Evolutionary conservation across 2,888 invertebrate species (phyloP).

Genomic region (Apotomis betuletana): DNA sequence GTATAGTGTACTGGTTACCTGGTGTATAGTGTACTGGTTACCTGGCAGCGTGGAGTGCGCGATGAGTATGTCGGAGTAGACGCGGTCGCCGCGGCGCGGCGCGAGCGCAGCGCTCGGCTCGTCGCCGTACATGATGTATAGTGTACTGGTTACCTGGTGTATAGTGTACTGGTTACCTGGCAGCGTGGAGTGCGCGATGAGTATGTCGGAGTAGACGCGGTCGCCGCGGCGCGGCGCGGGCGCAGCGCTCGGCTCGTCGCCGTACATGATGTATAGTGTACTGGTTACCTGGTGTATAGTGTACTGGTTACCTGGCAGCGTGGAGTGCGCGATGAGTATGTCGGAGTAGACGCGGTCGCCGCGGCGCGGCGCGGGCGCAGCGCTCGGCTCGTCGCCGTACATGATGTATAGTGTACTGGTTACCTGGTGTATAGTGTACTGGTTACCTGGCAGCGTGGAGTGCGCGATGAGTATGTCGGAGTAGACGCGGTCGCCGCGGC

Average conservation of each 20-base stretch:
- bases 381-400: too few species aligned
- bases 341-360: slow-evolving; percentile 76
- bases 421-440: too few species aligned
- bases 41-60: slow-evolving; percentile 86
- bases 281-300: too few species aligned
- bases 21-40: slow-evolving; percentile 44
- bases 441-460: slow-evolving; percentile 84
- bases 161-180: slow-evolving; percentile 65
- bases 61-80: slow-evolving; percentile 85
- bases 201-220: slow-evolving; percentile 82
- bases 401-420: slow-evolving; percentile 15
- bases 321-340: slow-evolving; percentile 86
- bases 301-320: slow-evolving; percentile 76
- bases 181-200: slow-evolving; percentile 86
- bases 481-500: slow-evolving; percentile 59
- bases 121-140: slow-evolving; percentile 9
- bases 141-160: neutral
- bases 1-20: too few species aligned
- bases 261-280: neutral
- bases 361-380: slow-evolving; percentile 44
- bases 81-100: slow-evolving; percentile 51
- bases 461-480: slow-evolving; percentile 86
- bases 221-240: slow-evolving; percentile 48
- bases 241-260: slow-evolving; percentile 48
- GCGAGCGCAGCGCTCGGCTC: too few species aligned